Evolutionary conservation across 1,140 invertebrate species (phyloP).

Genomic region (Pogonomyrmex californicus): DNA sequence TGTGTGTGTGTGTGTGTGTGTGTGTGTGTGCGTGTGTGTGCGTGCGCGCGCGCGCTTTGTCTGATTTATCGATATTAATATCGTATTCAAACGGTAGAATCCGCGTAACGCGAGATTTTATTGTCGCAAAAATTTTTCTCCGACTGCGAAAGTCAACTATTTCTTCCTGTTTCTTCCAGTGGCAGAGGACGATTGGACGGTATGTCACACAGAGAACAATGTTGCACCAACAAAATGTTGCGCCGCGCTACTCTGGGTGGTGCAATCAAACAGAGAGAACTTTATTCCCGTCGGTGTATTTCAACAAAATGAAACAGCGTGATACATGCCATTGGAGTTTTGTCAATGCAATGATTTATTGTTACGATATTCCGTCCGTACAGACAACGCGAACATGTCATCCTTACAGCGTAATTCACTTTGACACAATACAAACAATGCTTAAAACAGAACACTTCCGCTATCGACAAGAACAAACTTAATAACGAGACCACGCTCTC

Average conservation of each 20-base stretch:
- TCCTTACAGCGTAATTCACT: slow-evolving; percentile 50
- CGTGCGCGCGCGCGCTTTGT: neutral
- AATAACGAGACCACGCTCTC: slow-evolving; percentile 34
- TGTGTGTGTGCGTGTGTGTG: neutral
- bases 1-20: neutral
- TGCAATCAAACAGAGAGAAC: neutral
- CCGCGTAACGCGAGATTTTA: slow-evolving; percentile 42
- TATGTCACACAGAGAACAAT: slow-evolving; percentile 62
- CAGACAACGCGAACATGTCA: slow-evolving; percentile 54
- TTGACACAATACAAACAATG: slow-evolving; percentile 53
- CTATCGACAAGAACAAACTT: slow-evolving; percentile 28
- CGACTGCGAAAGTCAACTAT: slow-evolving; percentile 31
- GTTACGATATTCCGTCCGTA: slow-evolving; percentile 55
- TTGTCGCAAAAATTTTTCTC: slow-evolving; percentile 18
- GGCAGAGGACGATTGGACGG: slow-evolving; percentile 69
- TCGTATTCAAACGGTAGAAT: neutral
- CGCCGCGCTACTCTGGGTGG: slow-evolving; percentile 14
- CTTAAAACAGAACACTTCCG: slow-evolving; percentile 28
- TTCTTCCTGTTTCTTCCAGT: slow-evolving; percentile 26
- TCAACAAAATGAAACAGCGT: slow-evolving; percentile 23
- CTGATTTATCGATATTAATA: neutral
- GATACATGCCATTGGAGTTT: neutral
- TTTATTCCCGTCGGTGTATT: neutral
- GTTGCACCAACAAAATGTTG: slow-evolving; percentile 47
- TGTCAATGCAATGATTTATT: slow-evolving; percentile 52